A percentile compares a stretch with the other conserved stretches of the same genome.
phyloP scores from a whole-genome alignment of 2,113 vertebrate species.

The Dromaius novaehollandiae region DNA sequence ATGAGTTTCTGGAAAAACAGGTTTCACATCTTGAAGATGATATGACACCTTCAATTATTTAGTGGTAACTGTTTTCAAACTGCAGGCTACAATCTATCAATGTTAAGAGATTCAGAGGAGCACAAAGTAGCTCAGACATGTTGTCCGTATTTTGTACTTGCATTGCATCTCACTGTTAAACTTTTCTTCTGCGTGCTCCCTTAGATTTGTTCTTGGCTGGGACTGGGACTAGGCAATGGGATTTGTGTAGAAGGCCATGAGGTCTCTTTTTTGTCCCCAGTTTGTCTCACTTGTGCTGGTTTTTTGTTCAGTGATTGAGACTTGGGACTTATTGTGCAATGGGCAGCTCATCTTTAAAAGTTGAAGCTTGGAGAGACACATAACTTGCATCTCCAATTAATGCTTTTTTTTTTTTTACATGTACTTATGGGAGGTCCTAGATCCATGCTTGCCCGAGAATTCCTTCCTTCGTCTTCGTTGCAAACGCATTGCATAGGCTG shows the following conservation, averaged over 20 bases:
- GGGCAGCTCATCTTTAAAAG: neutral
- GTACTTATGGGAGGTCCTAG: no score
- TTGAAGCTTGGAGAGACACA: neutral
- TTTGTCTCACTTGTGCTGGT: neutral
- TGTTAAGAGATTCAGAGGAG: neutral
- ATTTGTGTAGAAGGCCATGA: neutral
- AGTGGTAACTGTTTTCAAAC: neutral
- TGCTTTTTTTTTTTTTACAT: no score
- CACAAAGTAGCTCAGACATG: accelerated
- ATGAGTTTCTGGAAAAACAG: constrained; percentile 23
- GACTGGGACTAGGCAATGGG: no score
- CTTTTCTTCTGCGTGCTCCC: neutral
- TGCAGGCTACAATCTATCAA: neutral
- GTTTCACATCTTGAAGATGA: neutral
- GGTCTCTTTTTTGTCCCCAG: neutral
- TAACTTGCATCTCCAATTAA: neutral
- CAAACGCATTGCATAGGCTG: no score
- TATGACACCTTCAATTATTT: constrained; percentile 63
- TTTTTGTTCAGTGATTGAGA: neutral
- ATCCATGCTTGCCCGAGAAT: no score
- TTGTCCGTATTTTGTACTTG: accelerated
- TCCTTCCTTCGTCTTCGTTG: neutral
- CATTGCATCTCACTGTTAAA: accelerated
- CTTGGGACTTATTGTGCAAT: neutral
- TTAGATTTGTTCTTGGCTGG: neutral